Evolutionary conservation across 23 tunicate species (phyloP).

Genomic region (Trididemnum miniatum): DNA sequence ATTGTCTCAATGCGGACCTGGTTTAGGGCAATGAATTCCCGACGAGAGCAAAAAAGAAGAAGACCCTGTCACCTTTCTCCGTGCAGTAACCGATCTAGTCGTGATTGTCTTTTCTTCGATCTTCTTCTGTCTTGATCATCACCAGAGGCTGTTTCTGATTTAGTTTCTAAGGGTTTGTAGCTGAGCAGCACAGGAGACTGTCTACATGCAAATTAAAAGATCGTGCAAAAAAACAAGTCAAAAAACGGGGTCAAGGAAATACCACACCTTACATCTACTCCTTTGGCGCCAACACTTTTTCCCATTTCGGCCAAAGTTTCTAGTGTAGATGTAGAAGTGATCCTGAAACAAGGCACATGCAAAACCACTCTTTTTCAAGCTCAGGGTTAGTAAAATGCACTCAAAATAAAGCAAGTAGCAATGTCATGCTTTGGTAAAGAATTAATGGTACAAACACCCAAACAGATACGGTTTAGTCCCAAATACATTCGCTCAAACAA

Average conservation of each 20-base stretch:
- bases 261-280: no score
- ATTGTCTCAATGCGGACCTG: no score
- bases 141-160: not conserved
- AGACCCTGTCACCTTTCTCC: constrained; percentile 29
- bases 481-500: no score
- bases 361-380: no score
- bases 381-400: no score
- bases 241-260: no score
- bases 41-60: no score
- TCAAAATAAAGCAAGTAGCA: no score
- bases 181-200: not conserved
- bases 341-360: not conserved
- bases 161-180: not conserved
- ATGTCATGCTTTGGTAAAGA: no score
- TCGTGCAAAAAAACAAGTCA: not conserved
- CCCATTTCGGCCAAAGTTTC: not conserved
- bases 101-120: constrained; percentile 58
- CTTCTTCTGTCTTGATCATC: constrained; percentile 26
- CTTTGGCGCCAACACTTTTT: not conserved
- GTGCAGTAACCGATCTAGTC: constrained; percentile 48
- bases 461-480: no score
- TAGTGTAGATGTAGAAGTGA: not conserved
- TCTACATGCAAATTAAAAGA: constrained; percentile 27
- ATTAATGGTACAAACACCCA: no score
- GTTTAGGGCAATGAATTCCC: no score